Evolutionary conservation across 2,113 vertebrate genomes (phyloP), one percentile per base, ranked within the genome.

Genomic region (Heterochromis multidens): DNA sequence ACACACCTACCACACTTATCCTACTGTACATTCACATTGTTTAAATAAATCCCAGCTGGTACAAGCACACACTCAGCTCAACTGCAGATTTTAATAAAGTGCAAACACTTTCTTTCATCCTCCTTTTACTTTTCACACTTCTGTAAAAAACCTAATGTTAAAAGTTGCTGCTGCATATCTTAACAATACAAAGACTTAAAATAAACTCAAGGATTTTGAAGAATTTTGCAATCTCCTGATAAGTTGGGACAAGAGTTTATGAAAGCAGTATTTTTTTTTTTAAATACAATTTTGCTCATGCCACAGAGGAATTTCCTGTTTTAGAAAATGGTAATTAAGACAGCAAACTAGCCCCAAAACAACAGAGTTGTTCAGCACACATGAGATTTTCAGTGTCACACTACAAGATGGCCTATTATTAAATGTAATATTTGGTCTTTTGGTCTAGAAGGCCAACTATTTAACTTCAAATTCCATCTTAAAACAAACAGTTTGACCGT

Each of bases 11-110:
- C 74, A 31, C 17, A 59, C 79, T 60, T 37, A 21, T 46, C 8
- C 10, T 43, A 78, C 81, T 83, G 61, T 80, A 78, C 65, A 85
- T 40, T 61, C 56, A 63, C 25, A 76, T 27, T 63, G 65, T 88
- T 83, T 61, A 43, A 80, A 81, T 81, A 82, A 84, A 81, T 85
- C 81, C 70, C 85, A 85, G 59, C 49, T 63, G 33, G 23, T 33
- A 13, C 59, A 77, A 31, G 31, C 57, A 59, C 29, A 81, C 10
- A 37, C 25, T 74, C 35, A 35, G 49, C 37, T 56, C 37, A 84
- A 23, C 49, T 81, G 52, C 29, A 65, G 52, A 65, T 60, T 58
- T 56, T 80, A 70, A 81, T 58, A 80, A 86, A 81, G 54, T 83
- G 77, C 57, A 80, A 87, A 79, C 58, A 67, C 82, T 54, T 81